Conservation (phyloP, 2,888 invertebrate species). For the Norana najaformis region DNA sequence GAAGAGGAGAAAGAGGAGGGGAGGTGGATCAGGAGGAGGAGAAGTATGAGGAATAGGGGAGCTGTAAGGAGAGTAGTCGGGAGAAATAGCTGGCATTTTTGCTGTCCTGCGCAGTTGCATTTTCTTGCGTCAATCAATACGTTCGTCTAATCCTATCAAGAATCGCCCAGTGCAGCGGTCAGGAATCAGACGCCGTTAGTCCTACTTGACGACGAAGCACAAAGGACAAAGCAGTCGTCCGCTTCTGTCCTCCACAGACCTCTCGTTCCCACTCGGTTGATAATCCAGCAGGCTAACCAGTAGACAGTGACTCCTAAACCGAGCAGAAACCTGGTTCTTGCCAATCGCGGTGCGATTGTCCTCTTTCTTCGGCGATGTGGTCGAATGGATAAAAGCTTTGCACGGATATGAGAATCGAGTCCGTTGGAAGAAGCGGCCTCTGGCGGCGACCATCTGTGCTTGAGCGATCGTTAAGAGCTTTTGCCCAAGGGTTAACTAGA, state of each 20-base stretch:
- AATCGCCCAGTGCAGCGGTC: neutral
- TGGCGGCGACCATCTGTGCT: neutral
- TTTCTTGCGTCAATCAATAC: conserved; percentile 10
- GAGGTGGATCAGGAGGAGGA: neutral
- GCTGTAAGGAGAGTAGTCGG: neutral
- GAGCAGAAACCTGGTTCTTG: neutral
- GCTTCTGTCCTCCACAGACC: neutral
- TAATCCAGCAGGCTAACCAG: neutral
- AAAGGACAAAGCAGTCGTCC: conserved; percentile 9
- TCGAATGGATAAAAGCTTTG: neutral
- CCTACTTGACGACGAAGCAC: neutral
- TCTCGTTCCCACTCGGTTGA: neutral
- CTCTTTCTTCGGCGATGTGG: neutral
- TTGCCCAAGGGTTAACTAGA: neutral
- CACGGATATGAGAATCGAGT: neutral
- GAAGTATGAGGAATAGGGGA: too few species aligned
- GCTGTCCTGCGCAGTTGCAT: neutral
- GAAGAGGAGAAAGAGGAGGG: neutral
- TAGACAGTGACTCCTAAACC: neutral
- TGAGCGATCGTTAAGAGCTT: conserved; percentile 13
- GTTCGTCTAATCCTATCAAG: neutral
- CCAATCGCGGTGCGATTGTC: conserved; percentile 13
- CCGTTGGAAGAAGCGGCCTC: neutral
- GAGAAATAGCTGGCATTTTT: neutral
- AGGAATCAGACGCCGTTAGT: neutral